Percentiles rank a stretch among this genome's conserved stretches.
Evolutionary conservation across 2,888 invertebrate species (phyloP).

Genomic region (Drosophila tanythrix): DNA sequence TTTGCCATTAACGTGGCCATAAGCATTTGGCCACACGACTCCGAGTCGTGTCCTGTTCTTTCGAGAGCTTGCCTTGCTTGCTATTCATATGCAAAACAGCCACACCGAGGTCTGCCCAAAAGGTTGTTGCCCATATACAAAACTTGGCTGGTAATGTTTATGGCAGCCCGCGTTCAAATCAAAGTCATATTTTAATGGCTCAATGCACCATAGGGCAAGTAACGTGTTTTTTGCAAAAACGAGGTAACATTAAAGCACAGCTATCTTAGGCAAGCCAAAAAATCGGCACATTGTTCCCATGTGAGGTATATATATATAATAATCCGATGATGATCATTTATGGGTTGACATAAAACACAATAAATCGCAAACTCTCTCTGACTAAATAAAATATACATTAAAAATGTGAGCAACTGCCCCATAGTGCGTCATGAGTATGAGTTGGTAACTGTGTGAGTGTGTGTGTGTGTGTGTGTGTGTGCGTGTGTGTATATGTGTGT

Average conservation of each 20-base stretch:
- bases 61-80: slow-evolving; percentile 54
- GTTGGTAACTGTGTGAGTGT: background rate
- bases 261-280: background rate
- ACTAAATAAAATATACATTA: background rate
- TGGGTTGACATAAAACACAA: background rate
- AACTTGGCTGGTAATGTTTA: background rate
- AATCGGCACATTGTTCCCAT: background rate
- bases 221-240: background rate
- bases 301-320: background rate
- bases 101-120: slow-evolving; percentile 49
- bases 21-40: slow-evolving; percentile 65
- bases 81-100: slow-evolving; percentile 79
- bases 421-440: background rate
- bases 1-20: slow-evolving; percentile 80
- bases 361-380: background rate
- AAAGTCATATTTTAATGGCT: slow-evolving; percentile 66
- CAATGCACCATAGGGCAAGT: slow-evolving; percentile 50
- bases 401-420: background rate
- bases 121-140: slow-evolving; percentile 17
- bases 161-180: slow-evolving; percentile 49
- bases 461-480: slow-evolving; percentile 9
- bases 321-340: background rate
- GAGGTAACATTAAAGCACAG: background rate
- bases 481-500: slow-evolving; percentile 21
- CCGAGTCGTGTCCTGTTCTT: slow-evolving; percentile 14